These are phyloP conservation scores for Tyto alba DNA, from an alignment of 2,113 vertebrate genomes.

Conservation along the genomic window DNA sequence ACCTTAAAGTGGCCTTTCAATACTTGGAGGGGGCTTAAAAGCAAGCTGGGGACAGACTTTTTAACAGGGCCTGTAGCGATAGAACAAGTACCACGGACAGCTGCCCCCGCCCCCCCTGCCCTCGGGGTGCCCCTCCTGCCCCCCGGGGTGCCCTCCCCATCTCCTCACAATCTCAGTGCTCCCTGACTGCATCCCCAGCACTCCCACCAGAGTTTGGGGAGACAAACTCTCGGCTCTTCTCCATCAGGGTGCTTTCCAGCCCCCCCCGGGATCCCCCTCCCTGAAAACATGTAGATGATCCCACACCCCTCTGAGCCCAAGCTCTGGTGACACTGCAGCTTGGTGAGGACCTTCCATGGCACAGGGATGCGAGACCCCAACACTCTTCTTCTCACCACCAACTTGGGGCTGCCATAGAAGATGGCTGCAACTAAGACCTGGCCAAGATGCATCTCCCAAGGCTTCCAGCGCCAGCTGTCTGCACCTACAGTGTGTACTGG, in stretches of 20 bases:
- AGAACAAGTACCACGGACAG: not conserved
- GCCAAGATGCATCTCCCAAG: not conserved
- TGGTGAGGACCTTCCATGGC: not conserved
- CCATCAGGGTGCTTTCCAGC: not conserved
- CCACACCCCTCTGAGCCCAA: not conserved
- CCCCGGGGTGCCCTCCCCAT: not conserved
- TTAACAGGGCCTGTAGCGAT: not conserved
- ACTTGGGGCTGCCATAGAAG: not conserved
- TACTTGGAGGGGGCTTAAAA: no score
- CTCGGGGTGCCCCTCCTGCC: no score
- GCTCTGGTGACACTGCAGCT: not conserved
- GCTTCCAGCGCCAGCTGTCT: not conserved
- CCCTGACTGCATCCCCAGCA: not conserved
- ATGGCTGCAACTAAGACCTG: fast-evolving
- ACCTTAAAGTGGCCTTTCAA: not conserved
- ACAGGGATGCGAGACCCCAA: fast-evolving
- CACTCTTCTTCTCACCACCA: not conserved
- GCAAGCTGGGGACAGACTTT: not conserved
- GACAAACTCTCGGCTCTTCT: not conserved
- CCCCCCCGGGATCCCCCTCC: not conserved
- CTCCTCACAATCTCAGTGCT: not conserved
- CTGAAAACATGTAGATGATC: not conserved
- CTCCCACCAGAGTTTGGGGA: not conserved
- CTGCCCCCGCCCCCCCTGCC: not conserved
- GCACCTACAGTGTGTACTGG: fast-evolving